Evolutionary conservation across 2,797 vertebrate species (phyloP), one percentile per base, ranked within the genome.

Genomic region (Paramormyrops hopkinsi): DNA sequence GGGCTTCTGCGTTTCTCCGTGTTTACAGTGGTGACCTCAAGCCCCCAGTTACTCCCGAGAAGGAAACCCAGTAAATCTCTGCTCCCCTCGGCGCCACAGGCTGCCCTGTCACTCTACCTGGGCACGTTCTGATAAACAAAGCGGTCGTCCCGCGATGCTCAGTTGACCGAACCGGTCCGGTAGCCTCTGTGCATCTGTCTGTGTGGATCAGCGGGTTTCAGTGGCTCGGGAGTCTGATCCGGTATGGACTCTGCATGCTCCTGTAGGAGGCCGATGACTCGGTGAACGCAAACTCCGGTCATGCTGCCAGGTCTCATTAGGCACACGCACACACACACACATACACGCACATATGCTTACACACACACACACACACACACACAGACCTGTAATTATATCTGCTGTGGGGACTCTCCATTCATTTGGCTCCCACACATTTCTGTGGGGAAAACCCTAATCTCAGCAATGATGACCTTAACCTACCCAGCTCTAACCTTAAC

Each of bases 281-380:
- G 7, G 25, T 41, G 51, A 59, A 41, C 8, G 14, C 85, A 76
- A 14, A 85, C 11, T 86, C 86, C 76, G 90, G 59, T 76, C 69
- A 76, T 37, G 90, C 69, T 85, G 89, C 91, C 87, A 91, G 85
- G 88, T 90, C 88, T 85, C 92, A 93, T 54, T 89, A 88, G 25
- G 76, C 88, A 90, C 93, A 93, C 93, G 93, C 92, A 94, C 92
- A 90, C 82, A 89, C 90, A 87, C 91, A 90, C 92, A 93, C 93
- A 92, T 1, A 29, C 29, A 29, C 29, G 93, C n/a, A n/a, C n/a
- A n/a, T n/a, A n/a, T n/a, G n/a, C n/a, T n/a, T n/a, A n/a, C n/a
- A 41, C 88, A 79, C 87, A 37, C 11, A 14, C 44, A 51, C 17
- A 88, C 56, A 9, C 17, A 62, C 33, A 11, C 22, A 88, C 90